Conservation (phyloP, 1,140 invertebrate species). For the Listronotus bonariensis region DNA sequence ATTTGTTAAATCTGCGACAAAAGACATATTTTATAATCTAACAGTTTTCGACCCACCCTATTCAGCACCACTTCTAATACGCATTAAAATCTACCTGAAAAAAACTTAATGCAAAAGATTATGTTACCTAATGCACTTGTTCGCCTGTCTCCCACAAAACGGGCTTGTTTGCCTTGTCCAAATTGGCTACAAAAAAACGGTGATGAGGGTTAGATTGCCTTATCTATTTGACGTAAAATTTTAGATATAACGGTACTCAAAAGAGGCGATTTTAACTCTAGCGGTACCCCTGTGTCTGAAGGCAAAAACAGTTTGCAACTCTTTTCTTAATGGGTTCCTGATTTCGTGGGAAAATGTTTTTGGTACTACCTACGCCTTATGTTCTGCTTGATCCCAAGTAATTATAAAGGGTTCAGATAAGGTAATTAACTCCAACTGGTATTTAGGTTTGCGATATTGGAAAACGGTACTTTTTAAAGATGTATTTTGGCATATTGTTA, state of each 20-base stretch:
- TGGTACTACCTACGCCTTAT: too few relatives aligned
- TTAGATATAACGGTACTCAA: constrained; percentile 30
- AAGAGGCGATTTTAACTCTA: constrained; percentile 8
- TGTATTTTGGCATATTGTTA: too few relatives aligned
- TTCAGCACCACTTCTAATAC: background rate
- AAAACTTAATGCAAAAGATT: constrained; percentile 32
- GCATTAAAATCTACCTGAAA: constrained; percentile 31
- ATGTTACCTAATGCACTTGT: constrained; percentile 36
- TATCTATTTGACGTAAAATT: constrained; percentile 30
- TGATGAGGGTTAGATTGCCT: constrained; percentile 43
- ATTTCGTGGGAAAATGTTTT: too few relatives aligned
- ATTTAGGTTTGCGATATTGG: too few relatives aligned
- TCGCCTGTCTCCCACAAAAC: constrained; percentile 15
- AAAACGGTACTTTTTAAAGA: too few relatives aligned
- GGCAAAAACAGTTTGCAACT: too few relatives aligned
- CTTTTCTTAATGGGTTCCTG: too few relatives aligned
- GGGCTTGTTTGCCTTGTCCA: constrained; percentile 31
- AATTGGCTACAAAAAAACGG: constrained; percentile 33
- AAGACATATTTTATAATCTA: background rate
- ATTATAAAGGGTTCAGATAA: too few relatives aligned
- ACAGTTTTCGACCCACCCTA: background rate
- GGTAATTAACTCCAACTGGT: too few relatives aligned
- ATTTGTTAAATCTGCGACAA: background rate
- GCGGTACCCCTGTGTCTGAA: too few relatives aligned
- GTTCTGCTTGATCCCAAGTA: too few relatives aligned